phyloP scores from a whole-genome alignment of 1,140 invertebrate genomes.

The Drosophila serrata region DNA sequence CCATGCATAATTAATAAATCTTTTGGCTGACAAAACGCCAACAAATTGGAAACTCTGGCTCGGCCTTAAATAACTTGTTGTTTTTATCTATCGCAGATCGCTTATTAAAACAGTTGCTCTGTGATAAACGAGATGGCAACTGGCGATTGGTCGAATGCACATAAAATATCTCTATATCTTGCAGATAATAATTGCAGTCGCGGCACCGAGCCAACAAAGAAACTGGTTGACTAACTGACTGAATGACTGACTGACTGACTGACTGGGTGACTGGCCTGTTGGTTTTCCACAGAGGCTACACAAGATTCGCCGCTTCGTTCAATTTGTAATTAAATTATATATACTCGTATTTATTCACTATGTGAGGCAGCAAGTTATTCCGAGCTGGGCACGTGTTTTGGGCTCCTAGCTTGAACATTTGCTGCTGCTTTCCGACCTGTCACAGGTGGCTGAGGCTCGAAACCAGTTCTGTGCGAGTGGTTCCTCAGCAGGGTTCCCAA shows the following conservation, averaged over 20 bases:
- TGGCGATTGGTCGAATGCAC: constrained; percentile 64
- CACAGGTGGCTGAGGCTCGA: constrained; percentile 61
- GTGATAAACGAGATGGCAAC: constrained; percentile 76
- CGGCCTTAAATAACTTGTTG: constrained; percentile 78
- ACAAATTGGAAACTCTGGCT: constrained; percentile 66
- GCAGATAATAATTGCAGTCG: constrained; percentile 64
- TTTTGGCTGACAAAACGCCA: constrained; percentile 71
- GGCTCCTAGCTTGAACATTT: constrained; percentile 23
- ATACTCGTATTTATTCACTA: constrained; percentile 59
- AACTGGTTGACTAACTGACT: constrained; percentile 51
- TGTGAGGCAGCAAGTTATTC: constrained; percentile 34
- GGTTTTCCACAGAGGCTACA: constrained; percentile 48
- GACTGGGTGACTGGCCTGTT: constrained; percentile 24
- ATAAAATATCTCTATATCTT: constrained; percentile 55
- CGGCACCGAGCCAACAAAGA: constrained; percentile 43
- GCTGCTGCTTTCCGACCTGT: constrained; percentile 26
- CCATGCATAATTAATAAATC: constrained; percentile 75
- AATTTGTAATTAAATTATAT: constrained; percentile 77
- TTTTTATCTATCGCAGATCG: constrained; percentile 74
- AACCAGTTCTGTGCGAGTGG: constrained; percentile 49
- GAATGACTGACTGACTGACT: neutral
- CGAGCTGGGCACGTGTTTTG: constrained; percentile 59
- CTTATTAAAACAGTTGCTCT: constrained; percentile 75
- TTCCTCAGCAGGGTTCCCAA: constrained; percentile 50
- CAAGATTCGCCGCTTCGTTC: constrained; percentile 48